phyloP scores from a whole-genome alignment of 1,140 invertebrate genomes.

The Drosophila rufa region DNA sequence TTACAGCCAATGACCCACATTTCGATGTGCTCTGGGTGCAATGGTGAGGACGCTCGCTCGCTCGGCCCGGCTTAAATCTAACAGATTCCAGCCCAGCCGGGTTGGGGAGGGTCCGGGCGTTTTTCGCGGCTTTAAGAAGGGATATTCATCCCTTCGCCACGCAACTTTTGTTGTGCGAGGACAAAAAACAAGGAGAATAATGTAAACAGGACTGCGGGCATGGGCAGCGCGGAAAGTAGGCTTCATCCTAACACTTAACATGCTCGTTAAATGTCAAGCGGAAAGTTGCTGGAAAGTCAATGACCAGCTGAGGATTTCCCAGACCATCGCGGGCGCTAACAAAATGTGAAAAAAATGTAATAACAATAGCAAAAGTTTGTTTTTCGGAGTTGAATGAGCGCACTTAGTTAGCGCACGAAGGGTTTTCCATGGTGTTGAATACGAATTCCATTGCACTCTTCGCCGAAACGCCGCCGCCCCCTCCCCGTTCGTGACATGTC shows the following conservation, averaged over 20 bases:
- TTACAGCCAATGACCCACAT: constrained; percentile 53
- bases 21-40: constrained; percentile 17
- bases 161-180: constrained; percentile 68
- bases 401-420: constrained; percentile 71
- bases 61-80: constrained; percentile 23
- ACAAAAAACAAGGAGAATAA: constrained; percentile 59
- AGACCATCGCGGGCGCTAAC: constrained; percentile 12
- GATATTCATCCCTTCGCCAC: constrained; percentile 42
- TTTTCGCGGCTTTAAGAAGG: constrained; percentile 41
- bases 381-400: constrained; percentile 75
- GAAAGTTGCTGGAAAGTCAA: constrained; percentile 76
- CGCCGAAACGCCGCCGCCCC: constrained; percentile 10
- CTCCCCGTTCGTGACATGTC: constrained; percentile 33
- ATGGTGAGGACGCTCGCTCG: not conserved
- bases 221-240: constrained; percentile 63
- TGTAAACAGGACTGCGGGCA: constrained; percentile 25
- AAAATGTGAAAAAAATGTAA: constrained; percentile 60
- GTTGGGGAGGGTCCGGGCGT: not conserved
- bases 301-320: constrained; percentile 59
- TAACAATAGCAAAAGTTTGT: constrained; percentile 81
- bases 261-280: constrained; percentile 79
- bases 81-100: constrained; percentile 10
- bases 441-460: constrained; percentile 42
- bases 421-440: constrained; percentile 47
- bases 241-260: constrained; percentile 82